Evolutionary conservation across 1,140 invertebrate species (phyloP).

Genomic region (Trichonephila inaurata): DNA sequence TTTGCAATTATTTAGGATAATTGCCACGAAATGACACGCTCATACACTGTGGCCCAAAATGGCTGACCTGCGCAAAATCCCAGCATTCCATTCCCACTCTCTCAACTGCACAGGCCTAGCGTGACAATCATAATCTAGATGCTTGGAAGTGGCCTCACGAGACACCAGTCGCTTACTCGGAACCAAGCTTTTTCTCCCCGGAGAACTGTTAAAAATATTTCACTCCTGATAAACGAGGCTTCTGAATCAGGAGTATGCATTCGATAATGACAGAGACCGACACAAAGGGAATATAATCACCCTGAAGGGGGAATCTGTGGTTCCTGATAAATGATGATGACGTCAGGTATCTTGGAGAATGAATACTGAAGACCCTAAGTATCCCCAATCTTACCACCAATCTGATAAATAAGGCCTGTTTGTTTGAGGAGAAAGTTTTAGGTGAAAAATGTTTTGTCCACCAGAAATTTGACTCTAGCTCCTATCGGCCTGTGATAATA

Average conservation of each 20-base stretch:
- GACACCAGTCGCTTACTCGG: background rate
- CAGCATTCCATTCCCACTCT: background rate
- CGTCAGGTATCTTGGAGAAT: background rate
- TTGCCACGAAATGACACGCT: too few species aligned
- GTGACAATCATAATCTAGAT: constrained; percentile 15
- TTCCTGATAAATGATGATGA: constrained; percentile 14
- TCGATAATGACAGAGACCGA: background rate
- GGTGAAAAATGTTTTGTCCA: background rate
- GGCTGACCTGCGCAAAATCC: background rate
- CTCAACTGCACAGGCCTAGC: background rate
- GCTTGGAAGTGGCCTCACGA: background rate
- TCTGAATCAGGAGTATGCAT: background rate
- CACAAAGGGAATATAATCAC: constrained; percentile 15
- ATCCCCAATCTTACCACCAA: background rate
- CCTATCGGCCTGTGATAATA: background rate
- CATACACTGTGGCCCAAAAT: background rate
- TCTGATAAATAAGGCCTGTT: background rate
- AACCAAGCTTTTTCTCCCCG: background rate
- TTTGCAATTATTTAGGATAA: too few species aligned
- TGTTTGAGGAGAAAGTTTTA: background rate
- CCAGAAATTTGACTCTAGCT: background rate
- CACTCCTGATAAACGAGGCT: background rate
- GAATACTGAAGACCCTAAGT: background rate
- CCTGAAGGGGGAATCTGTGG: background rate
- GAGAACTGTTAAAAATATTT: background rate